Evolutionary conservation across 2,797 vertebrate genomes (phyloP), one percentile per base, ranked within the genome.

Genomic region (Denticeps clupeoides): DNA sequence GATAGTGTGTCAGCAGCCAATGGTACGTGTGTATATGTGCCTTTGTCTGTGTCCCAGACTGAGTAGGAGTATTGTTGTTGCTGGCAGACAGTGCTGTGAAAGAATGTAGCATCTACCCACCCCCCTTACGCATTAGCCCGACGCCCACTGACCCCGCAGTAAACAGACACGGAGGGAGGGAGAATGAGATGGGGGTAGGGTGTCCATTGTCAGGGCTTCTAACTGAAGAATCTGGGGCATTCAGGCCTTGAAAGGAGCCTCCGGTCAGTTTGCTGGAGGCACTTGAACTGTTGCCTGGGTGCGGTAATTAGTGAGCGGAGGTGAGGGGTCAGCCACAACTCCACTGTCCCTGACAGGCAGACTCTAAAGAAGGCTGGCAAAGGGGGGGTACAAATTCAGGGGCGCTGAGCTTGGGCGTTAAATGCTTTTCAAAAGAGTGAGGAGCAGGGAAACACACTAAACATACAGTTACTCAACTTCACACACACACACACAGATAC

Each of bases 241-340:
- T 68, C 77, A 79, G 79, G 68, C 15, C 33, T 62, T 74, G 67
- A 78, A 82, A 80, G 75, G 80, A 74, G 52, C 69, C 74, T 76
- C 87, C 89, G 91, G 90, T 90, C 90, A 91, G 86, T 84, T 74
- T 81, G 78, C 76, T 74, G 62, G 45, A 53, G 55, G 81, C 70
- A 79, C 87, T 89, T 85, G 79, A 89, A 89, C 84, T 86, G 86
- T 90, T 86, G 80, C 87, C 78, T 81, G 67, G 79, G 84, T 79
- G 78, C 84, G 85, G 87, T 92, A 92, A 93, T 94, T 94, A 92
- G 89, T 76, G 73, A 82, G 79, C 73, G 62, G 53, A 56, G 89
- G 83, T 89, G 75, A 89, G 81, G 85, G 90, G 89, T 89, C 79
- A 73, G 72, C 81, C 65, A 75, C 81, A 83, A 77, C 87, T 85